Evolutionary conservation across 2,113 vertebrate species (phyloP), one percentile per base, ranked within the genome.

Genomic region (Butorides virescens): DNA sequence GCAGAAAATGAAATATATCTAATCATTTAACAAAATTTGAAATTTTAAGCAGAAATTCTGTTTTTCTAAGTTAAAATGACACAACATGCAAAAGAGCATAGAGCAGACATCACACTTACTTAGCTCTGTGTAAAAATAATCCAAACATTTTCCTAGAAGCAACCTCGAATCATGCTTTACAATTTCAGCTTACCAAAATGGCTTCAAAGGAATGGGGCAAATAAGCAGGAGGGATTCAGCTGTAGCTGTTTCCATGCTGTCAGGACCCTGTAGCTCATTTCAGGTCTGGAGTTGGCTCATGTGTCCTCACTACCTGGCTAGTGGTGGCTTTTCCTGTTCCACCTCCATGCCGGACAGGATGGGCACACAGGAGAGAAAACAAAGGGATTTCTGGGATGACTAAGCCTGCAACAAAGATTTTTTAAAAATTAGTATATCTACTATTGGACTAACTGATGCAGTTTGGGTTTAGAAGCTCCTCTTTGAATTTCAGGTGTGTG

Each of bases 11-110:
- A 77, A 12, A 11, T 85, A n/a, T 7, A 46, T 10, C 5, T 36
- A 70, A 30, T 47, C 0, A 27, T 75, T 66, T n/a, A 36, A 50
- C 1, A 42, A 49, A 66, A 8, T 63, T 83, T 2, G 0, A 9
- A 67, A 6, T 49, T 86, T 92, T 47, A 55, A 7, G 23, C 49
- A 62, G 62, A 95, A 92, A 79, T 79, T 58, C 7, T 67, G 4
- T 5, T 79, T 75, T 90, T 34, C 16, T 63, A 52, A 65, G 15
- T 80, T 46, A 66, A 73, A 73, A 50, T 8, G 2, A 30, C 11
- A 52, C 9, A 76, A 66, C 3, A 15, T 36, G 14, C 32, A 80
- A 62, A 26, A 66, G 10, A 84, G 2, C 2, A 37, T 55, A 86
- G 21, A 80, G 19, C 5, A 87, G n/a, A 21, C 5, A 42, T n/a